Evolutionary conservation across 1,140 invertebrate species (phyloP).

Genomic region (Conus ventricosus): DNA sequence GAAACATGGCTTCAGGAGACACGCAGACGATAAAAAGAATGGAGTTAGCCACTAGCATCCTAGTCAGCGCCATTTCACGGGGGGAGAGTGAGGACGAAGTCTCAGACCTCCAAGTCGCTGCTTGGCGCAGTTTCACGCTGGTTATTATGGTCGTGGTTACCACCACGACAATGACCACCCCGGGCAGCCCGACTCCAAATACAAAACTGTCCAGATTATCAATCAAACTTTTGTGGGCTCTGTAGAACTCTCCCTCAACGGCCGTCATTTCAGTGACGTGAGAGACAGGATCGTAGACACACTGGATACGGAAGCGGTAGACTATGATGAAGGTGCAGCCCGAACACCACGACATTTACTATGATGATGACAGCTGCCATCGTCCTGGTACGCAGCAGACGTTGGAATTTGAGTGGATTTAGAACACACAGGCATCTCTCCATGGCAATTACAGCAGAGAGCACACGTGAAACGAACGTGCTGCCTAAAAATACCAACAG

Average conservation of each 20-base stretch:
- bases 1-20: background rate
- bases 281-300: background rate
- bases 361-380: background rate
- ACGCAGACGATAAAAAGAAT: constrained; percentile 12
- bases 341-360: background rate
- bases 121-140: too few relatives aligned
- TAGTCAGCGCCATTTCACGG: background rate
- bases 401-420: background rate
- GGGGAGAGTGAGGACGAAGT: background rate
- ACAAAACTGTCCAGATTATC: background rate
- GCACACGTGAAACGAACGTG: background rate
- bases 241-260: background rate
- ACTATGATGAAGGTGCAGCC: background rate
- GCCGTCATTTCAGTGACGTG: too few relatives aligned
- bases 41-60: constrained; percentile 4
- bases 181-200: background rate
- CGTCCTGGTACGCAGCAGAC: background rate
- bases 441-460: constrained; percentile 4
- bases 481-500: background rate
- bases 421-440: constrained; percentile 1
- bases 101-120: background rate
- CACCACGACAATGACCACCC: background rate
- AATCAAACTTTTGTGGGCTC: background rate
- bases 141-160: background rate
- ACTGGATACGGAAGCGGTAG: background rate